phyloP scores from a whole-genome alignment of 2,888 invertebrate genomes.

The Bimastos eiseni region DNA sequence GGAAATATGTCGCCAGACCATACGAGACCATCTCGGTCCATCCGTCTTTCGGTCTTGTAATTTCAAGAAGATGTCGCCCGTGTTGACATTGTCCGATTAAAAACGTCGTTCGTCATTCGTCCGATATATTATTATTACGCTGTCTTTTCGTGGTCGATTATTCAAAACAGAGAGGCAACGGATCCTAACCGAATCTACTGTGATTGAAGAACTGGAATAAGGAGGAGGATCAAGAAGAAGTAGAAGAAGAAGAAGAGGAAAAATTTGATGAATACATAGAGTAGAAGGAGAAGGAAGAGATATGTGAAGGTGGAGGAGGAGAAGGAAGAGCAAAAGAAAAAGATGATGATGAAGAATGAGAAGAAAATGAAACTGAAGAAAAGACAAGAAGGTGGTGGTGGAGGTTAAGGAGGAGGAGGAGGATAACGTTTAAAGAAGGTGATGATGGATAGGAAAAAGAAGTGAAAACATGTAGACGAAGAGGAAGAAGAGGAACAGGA shows the following conservation, averaged over 20 bases:
- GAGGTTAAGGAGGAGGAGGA: background rate
- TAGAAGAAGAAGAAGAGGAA: too few species aligned
- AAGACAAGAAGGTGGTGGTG: background rate
- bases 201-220: too few species aligned
- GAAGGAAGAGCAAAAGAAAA: background rate
- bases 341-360: background rate
- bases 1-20: background rate
- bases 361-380: background rate
- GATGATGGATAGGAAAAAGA: background rate
- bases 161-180: background rate
- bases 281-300: too few species aligned
- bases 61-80: background rate
- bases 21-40: too few species aligned
- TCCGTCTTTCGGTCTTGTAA: background rate
- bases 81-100: background rate
- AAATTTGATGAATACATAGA: too few species aligned
- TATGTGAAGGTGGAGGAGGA: too few species aligned
- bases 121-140: background rate
- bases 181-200: too few species aligned
- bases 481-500: too few species aligned
- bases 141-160: background rate
- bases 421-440: background rate
- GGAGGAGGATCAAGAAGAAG: too few species aligned
- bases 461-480: background rate
- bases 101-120: background rate